Conservation (phyloP, 2,797 vertebrate genomes). For the Mycteria americana region DNA sequence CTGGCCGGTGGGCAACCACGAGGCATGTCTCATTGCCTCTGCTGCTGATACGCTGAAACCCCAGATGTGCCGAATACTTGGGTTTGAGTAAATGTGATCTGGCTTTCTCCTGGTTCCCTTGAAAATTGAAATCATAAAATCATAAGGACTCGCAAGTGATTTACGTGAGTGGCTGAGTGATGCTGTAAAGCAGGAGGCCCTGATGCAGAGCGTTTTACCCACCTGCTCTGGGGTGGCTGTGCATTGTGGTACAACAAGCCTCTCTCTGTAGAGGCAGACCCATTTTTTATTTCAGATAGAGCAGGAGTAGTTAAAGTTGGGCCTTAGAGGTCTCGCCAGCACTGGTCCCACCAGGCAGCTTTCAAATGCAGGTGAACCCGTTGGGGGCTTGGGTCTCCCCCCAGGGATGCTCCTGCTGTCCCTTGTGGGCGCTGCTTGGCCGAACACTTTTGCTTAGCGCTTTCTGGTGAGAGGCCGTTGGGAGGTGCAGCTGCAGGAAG, state of each 20-base stretch:
- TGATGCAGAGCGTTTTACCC: neutral
- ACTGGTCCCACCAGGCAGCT: neutral
- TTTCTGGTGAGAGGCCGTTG: neutral
- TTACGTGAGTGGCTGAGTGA: neutral
- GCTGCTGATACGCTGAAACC: neutral
- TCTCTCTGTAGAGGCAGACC: neutral
- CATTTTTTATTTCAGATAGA: neutral
- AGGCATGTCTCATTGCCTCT: rapidly evolving
- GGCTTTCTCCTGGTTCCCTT: neutral
- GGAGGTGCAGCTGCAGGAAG: conserved; percentile 51
- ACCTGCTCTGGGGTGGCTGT: neutral
- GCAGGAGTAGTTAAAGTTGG: neutral
- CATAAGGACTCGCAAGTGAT: neutral
- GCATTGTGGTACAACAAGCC: rapidly evolving
- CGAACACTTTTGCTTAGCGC: rapidly evolving
- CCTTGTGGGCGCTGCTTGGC: neutral
- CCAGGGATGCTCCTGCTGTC: neutral
- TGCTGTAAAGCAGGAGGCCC: neutral
- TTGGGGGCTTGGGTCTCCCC: neutral
- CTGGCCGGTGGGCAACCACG: rapidly evolving
- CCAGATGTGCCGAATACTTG: neutral
- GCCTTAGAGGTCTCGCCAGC: neutral
- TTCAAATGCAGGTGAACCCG: rapidly evolving
- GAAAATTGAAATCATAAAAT: neutral
- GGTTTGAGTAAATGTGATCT: neutral